These are phyloP conservation scores for Bombyx mori DNA, from an alignment of 1,140 invertebrate genomes.

Conservation along the genomic window DNA sequence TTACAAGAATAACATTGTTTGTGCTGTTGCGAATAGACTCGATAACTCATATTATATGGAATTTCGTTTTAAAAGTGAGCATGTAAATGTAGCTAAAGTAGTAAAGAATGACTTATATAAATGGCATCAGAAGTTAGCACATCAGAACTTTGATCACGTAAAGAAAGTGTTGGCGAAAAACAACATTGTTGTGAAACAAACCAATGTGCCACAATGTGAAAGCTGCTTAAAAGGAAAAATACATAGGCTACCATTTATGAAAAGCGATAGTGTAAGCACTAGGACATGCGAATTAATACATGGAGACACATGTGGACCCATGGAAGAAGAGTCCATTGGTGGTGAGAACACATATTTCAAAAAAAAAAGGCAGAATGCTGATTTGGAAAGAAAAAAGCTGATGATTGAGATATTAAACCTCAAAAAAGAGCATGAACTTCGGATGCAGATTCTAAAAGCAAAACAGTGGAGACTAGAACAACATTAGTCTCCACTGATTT, in stretches of 20 bases:
- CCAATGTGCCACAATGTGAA: constrained; percentile 29
- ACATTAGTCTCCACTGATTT: too few species aligned
- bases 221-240: constrained; percentile 50
- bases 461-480: too few species aligned
- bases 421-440: too few species aligned
- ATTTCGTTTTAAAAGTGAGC: constrained; percentile 16
- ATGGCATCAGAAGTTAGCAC: constrained; percentile 51
- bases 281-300: constrained; percentile 50
- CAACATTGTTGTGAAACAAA: constrained; percentile 27
- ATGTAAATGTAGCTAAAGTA: constrained; percentile 8
- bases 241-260: constrained; percentile 31
- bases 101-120: constrained; percentile 21
- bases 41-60: constrained; percentile 23
- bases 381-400: too few species aligned
- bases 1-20: constrained; percentile 22
- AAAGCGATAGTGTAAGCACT: constrained; percentile 19
- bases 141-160: constrained; percentile 50
- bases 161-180: constrained; percentile 31
- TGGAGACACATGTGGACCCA: constrained; percentile 59
- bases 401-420: too few species aligned
- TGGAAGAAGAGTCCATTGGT: constrained; percentile 30
- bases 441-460: too few species aligned
- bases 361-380: too few species aligned
- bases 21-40: constrained; percentile 25
- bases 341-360: not conserved